phyloP scores from a whole-genome alignment of 2,888 invertebrate species.

The Cephus rjabovi region DNA sequence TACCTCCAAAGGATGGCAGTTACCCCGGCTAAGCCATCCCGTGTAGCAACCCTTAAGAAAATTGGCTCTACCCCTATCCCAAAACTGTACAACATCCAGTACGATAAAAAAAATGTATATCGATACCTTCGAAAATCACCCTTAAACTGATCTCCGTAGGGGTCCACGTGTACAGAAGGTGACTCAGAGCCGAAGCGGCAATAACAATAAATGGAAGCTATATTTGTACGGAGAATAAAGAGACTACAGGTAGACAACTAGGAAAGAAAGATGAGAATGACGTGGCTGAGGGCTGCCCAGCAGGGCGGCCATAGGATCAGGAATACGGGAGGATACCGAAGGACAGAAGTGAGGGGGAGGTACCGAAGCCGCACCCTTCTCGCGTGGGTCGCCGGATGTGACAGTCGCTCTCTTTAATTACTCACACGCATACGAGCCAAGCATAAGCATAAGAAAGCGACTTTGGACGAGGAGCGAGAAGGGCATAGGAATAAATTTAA shows the following conservation, averaged over 20 bases:
- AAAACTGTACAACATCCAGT: background rate
- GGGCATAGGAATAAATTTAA: constrained; percentile 41
- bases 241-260: background rate
- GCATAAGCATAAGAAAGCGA: constrained; percentile 48
- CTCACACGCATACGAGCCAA: constrained; percentile 54
- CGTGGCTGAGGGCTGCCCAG: constrained; percentile 46
- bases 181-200: background rate
- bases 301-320: constrained; percentile 38
- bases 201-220: background rate
- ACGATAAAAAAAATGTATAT: background rate
- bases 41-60: background rate
- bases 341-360: background rate
- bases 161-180: too few species aligned
- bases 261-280: constrained; percentile 31
- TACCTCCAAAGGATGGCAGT: background rate
- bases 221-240: background rate
- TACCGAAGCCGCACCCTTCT: constrained; percentile 56
- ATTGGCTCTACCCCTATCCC: background rate
- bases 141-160: background rate
- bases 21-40: background rate
- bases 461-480: constrained; percentile 4
- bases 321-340: constrained; percentile 32
- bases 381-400: constrained; percentile 67
- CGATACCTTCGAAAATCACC: background rate
- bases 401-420: constrained; percentile 67